Evolutionary conservation across 2,888 invertebrate genomes (phyloP).

Genomic region (Hermodice carunculata): DNA sequence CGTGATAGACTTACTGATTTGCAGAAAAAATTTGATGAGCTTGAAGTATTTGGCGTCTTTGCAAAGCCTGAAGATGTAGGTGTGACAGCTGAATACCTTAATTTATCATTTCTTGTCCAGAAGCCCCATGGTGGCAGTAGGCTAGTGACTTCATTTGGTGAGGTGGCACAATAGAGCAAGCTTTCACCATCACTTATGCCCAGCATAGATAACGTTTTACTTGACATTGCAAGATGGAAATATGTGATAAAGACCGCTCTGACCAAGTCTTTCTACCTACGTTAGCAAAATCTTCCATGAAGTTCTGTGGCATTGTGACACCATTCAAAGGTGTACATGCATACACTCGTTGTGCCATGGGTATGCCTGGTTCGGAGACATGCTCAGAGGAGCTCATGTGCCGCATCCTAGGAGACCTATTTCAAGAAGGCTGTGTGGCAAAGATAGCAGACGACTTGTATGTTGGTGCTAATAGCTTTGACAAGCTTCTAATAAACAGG

Average conservation of each 20-base stretch:
- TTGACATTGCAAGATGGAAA: constrained; percentile 15
- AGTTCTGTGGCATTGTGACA: constrained; percentile 30
- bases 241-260: neutral
- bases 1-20: neutral
- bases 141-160: neutral
- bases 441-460: constrained; percentile 45
- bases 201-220: neutral
- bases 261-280: neutral
- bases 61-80: no score
- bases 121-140: neutral
- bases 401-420: constrained; percentile 26
- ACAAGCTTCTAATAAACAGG: no score
- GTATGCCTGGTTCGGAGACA: no score
- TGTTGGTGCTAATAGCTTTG: no score
- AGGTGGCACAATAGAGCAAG: neutral
- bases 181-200: constrained; percentile 15
- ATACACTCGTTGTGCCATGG: constrained; percentile 27
- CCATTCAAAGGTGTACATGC: constrained; percentile 38
- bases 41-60: neutral
- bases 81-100: neutral
- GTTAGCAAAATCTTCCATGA: constrained; percentile 23
- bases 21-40: no score
- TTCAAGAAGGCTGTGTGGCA: constrained; percentile 35
- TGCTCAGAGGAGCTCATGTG: constrained; percentile 23
- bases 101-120: neutral